phyloP scores from a whole-genome alignment of 2,797 vertebrate genomes.

The Mastacembelus armatus region DNA sequence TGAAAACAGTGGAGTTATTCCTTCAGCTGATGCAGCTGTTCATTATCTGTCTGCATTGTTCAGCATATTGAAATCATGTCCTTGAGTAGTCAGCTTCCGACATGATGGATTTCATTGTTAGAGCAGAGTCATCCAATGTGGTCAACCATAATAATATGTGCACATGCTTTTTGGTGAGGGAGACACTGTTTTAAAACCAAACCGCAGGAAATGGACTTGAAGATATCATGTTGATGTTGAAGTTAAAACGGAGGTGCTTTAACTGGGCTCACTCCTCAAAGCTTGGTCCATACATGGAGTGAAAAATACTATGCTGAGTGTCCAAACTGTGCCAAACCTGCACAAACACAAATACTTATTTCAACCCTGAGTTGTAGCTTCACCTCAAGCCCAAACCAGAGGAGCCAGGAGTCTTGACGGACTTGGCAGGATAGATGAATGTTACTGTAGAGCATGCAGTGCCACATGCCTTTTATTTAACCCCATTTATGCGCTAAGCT shows the following conservation, averaged over 20 bases:
- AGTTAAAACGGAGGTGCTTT: constrained; percentile 15
- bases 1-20: constrained; percentile 2
- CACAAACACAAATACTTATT: constrained; percentile 24
- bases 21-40: neutral
- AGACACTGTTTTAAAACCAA: too few species aligned
- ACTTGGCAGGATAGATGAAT: constrained; percentile 28
- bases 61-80: neutral
- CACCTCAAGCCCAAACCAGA: constrained; percentile 53
- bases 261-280: constrained; percentile 23
- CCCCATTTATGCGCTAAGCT: constrained; percentile 35
- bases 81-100: neutral
- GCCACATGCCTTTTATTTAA: constrained; percentile 30
- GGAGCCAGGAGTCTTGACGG: constrained; percentile 44
- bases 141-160: constrained; percentile 22
- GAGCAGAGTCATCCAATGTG: constrained; percentile 38
- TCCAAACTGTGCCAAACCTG: constrained; percentile 43
- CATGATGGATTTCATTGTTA: constrained; percentile 30
- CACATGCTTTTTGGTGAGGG: constrained; percentile 19
- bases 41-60: neutral
- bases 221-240: too few species aligned
- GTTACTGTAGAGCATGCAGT: constrained; percentile 10
- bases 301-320: neutral
- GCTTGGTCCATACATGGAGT: too few species aligned
- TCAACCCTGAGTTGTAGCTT: constrained; percentile 37
- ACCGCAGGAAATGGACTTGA: too few species aligned